These are phyloP conservation scores for Aricia agestis DNA, from an alignment of 1,140 invertebrate genomes.

Conservation along the genomic window DNA sequence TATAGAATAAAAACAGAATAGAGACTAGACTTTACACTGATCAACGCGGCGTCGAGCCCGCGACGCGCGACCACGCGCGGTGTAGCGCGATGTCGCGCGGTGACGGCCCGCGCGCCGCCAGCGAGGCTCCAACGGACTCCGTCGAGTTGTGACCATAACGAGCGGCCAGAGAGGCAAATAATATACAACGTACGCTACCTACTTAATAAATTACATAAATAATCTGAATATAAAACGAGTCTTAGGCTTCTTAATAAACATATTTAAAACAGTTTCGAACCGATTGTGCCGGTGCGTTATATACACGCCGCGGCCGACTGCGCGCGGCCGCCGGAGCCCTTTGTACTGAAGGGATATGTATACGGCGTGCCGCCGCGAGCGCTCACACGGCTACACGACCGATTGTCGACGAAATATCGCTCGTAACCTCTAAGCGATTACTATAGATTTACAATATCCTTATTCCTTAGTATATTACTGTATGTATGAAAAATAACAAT, in stretches of 20 bases:
- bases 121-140: background rate
- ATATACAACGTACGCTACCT: constrained; percentile 64
- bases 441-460: too few relatives aligned
- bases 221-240: constrained; percentile 74
- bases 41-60: constrained; percentile 51
- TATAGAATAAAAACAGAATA: constrained; percentile 73
- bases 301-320: constrained; percentile 5
- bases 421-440: too few relatives aligned
- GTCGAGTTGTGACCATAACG: constrained; percentile 19
- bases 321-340: constrained; percentile 36
- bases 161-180: constrained; percentile 44
- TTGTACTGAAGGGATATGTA: constrained; percentile 55
- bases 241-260: constrained; percentile 66
- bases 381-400: too few relatives aligned
- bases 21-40: constrained; percentile 78
- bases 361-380: background rate
- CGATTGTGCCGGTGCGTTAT: constrained; percentile 7
- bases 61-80: constrained; percentile 27
- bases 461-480: too few relatives aligned
- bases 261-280: constrained; percentile 41
- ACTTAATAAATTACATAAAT: constrained; percentile 74
- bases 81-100: too few relatives aligned
- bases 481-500: too few relatives aligned
- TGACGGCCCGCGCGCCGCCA: too few relatives aligned
- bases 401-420: too few relatives aligned